These are phyloP conservation scores for Austrofundulus limnaeus DNA, from an alignment of 2,113 vertebrate species.

Conservation along the genomic window DNA sequence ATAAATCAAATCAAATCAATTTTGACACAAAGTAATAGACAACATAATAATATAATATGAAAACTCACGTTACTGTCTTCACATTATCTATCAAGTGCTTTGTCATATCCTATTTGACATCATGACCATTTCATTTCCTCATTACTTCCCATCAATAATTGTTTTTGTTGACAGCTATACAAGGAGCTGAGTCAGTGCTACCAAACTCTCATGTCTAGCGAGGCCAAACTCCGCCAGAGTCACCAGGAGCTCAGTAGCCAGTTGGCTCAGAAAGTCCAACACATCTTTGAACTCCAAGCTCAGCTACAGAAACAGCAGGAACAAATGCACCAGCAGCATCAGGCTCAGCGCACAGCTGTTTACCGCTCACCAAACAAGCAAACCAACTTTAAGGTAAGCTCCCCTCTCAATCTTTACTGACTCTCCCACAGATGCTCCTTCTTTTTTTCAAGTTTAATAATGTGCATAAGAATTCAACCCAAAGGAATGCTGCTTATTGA, in stretches of 20 bases:
- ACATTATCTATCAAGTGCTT: not conserved
- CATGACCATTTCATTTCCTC: conserved; percentile 2
- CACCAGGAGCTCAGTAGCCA: conserved; percentile 81
- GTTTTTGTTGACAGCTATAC: conserved; percentile 83
- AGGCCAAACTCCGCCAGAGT: conserved; percentile 81
- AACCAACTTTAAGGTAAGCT: conserved; percentile 73
- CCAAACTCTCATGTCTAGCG: conserved; percentile 83
- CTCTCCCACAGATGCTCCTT: not conserved
- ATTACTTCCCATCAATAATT: not conserved
- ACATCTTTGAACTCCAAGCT: conserved; percentile 81
- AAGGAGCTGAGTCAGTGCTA: conserved; percentile 86
- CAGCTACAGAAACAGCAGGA: conserved; percentile 75
- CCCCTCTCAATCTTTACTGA: not conserved
- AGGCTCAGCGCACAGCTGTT: conserved; percentile 45
- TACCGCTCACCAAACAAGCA: conserved; percentile 56
- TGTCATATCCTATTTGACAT: conserved; percentile 11
- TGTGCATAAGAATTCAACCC: conserved; percentile 12
- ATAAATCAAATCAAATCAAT: no score
- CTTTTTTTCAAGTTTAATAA: no score
- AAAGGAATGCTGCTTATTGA: not conserved
- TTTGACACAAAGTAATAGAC: no score
- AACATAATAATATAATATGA: not conserved
- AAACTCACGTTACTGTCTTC: not conserved
- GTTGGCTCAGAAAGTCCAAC: conserved; percentile 82
- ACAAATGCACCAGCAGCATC: conserved; percentile 69